Evolutionary conservation across 2,113 vertebrate species (phyloP), one percentile per base, ranked within the genome.

Genomic region (Reinhardtius hippoglossoides): DNA sequence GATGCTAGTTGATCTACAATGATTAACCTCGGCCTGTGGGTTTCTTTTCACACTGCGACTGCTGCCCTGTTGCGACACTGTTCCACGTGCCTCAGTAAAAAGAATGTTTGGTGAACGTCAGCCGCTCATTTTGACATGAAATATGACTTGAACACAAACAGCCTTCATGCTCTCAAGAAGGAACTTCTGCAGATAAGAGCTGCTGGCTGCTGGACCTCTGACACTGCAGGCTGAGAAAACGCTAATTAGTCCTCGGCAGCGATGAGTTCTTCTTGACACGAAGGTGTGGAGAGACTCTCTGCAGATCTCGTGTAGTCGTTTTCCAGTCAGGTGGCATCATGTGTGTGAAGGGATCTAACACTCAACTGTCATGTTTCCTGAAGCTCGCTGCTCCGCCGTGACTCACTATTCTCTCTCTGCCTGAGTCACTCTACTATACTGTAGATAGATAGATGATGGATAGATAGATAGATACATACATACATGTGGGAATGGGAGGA

Each of bases 301-400:
- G 52, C 23, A 20, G 62, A 27, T 27, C 59, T 65, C 68, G 52
- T 73, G 83, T 63, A 44, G 76, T 71, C 73, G 68, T 66, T 82
- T 90, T 88, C 76, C 83, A 83, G 80, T 76, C 80, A 81, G 80
- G 73, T 83, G 88, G 74, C 44, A n/a, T 76, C 52, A 23, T 76
- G 79, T 74, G 57, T 81, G 67, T 59, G 73, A 64, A 62, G 81
- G 84, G 84, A 77, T 87, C 48, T 91, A 44, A 78, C 88, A 85
- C 73, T 57, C 62, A 44, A 9, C 50, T 80, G 88, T 46, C 70
- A 89, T 84, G 69, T 87, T 90, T 89, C 85, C 80, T 86, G 55
- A 59, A 48, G 62, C 71, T 59, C 72, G 63, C 69, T 81, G 46
- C 46, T 50, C 46, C 62, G 4, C 69, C 21, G 16, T 90, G 87